Percentiles rank a stretch among this genome's conserved stretches.
These are phyloP conservation scores for Antennarius striatus DNA, from an alignment of 2,113 vertebrate genomes.

Conservation along the genomic window DNA sequence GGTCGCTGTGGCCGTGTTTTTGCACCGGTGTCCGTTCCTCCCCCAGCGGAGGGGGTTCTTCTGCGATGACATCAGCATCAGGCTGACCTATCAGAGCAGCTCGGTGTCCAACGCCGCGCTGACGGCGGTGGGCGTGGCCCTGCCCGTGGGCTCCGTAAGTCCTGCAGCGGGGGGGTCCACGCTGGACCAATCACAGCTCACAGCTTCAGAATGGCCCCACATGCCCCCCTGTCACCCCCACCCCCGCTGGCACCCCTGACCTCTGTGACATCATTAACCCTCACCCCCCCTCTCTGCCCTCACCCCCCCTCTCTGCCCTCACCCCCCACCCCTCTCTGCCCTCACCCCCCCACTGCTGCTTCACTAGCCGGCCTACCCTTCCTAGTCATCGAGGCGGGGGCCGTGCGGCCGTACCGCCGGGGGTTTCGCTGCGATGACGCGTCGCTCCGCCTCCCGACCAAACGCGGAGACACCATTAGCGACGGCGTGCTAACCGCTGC, in stretches of 20 bases:
- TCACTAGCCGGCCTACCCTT: conserved; percentile 91
- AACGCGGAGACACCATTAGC: conserved; percentile 91
- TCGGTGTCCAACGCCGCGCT: conserved; percentile 74
- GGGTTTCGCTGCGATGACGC: conserved; percentile 95
- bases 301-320: too few relatives aligned
- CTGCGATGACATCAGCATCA: conserved; percentile 66
- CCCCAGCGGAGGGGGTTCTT: conserved; percentile 77
- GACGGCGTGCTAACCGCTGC: conserved; percentile 91
- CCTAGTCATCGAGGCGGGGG: conserved; percentile 94
- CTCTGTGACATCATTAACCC: too few relatives aligned
- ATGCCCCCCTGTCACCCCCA: too few relatives aligned
- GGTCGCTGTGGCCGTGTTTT: conserved; percentile 68
- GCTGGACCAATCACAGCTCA: too few relatives aligned
- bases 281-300: too few relatives aligned
- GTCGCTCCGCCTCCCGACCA: conserved; percentile 93
- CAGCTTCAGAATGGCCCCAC: too few relatives aligned
- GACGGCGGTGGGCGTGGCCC: conserved; percentile 72
- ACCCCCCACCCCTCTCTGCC: conserved; percentile 67
- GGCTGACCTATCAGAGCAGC: conserved; percentile 72
- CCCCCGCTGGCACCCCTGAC: too few relatives aligned
- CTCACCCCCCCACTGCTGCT: conserved; percentile 32
- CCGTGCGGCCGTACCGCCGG: conserved; percentile 87
- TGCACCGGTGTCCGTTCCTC: conserved; percentile 70
- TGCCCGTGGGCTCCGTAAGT: conserved; percentile 83
- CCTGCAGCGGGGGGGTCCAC: conserved; percentile 17